Conservation (phyloP, 2,113 vertebrate species). For the Rhynchomys soricoides region DNA sequence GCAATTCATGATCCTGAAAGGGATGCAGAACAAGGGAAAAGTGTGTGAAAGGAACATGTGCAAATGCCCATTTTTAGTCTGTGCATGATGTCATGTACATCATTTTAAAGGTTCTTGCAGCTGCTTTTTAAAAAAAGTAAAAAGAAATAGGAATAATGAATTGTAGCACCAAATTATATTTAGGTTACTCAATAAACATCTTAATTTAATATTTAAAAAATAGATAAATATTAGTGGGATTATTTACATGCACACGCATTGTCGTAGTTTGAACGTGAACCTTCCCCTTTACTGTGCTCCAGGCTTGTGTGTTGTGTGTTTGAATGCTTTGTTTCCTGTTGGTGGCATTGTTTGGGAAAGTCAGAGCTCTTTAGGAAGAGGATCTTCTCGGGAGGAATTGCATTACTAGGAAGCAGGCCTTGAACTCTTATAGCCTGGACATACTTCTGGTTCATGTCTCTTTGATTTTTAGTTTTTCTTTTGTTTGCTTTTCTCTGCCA, state of each 20-base stretch:
- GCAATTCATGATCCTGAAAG: background rate
- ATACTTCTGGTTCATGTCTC: background rate
- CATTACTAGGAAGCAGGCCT: background rate
- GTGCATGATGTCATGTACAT: too few species aligned
- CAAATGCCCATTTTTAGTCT: background rate
- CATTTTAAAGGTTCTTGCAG: background rate
- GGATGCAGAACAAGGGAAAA: background rate
- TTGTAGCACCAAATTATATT: background rate
- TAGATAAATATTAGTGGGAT: background rate
- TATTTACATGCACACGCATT: background rate
- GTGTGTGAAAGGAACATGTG: background rate
- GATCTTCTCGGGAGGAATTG: background rate
- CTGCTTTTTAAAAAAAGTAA: background rate
- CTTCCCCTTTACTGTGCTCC: background rate
- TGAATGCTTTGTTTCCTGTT: background rate
- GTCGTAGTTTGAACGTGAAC: background rate
- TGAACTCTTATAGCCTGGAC: background rate
- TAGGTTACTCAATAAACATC: background rate
- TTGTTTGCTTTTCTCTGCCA: background rate
- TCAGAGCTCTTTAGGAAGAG: background rate
- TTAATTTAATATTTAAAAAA: slow-evolving; percentile 21
- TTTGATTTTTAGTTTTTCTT: background rate
- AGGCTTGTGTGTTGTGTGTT: background rate
- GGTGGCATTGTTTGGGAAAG: background rate
- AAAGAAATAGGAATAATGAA: background rate